Evolutionary conservation across 2,113 vertebrate genomes (phyloP).

Genomic region (Hydrochoerus hydrochaeris): DNA sequence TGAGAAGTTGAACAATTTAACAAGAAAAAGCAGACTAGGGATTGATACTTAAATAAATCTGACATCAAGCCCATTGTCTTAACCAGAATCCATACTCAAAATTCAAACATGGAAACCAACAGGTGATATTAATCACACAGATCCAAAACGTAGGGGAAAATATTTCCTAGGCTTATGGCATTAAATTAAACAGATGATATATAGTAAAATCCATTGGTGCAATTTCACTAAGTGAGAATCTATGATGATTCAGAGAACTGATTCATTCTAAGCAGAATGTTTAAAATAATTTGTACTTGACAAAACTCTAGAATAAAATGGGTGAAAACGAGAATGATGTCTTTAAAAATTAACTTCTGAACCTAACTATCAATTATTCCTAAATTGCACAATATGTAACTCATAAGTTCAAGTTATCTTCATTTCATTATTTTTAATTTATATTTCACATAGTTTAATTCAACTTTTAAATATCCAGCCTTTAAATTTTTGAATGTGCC

Average conservation of each 20-base stretch:
- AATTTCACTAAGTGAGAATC: conserved; percentile 41
- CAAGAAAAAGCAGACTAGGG: not conserved
- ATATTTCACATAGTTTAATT: conserved; percentile 25
- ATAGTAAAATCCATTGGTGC: not conserved
- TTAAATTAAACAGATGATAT: not conserved
- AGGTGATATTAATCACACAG: not conserved
- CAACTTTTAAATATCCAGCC: conserved; percentile 2
- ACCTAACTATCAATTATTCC: not conserved
- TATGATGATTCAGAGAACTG: conserved; percentile 27
- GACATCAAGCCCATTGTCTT: not conserved
- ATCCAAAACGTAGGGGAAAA: not conserved
- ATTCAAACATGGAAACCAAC: conserved; percentile 27
- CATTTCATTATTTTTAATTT: conserved; percentile 26
- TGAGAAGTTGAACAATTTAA: not conserved
- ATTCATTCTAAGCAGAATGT: conserved; percentile 36
- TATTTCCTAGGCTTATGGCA: not conserved
- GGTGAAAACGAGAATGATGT: not conserved
- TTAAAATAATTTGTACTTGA: conserved; percentile 35
- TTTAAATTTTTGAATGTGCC: conserved; percentile 27
- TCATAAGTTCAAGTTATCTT: conserved; percentile 36
- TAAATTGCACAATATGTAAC: not conserved
- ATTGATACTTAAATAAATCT: not conserved
- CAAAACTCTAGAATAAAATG: conserved; percentile 48
- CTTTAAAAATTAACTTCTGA: conserved; percentile 17
- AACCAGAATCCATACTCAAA: conserved; percentile 6